These are phyloP conservation scores for Acomys russatus DNA, from an alignment of 2,797 vertebrate genomes.

Conservation along the genomic window DNA sequence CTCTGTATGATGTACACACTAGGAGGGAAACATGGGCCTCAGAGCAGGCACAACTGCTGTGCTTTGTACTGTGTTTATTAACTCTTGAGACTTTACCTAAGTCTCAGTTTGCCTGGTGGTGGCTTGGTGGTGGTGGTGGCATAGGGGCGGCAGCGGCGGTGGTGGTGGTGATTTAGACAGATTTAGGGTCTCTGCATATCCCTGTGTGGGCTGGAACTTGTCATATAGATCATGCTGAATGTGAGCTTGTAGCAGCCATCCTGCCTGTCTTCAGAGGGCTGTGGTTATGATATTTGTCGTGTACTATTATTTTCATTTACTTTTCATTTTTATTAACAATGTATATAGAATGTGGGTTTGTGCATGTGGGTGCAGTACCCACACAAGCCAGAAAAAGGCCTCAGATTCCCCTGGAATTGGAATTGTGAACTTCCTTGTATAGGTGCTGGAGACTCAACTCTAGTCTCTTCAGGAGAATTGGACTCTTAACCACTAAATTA, in stretches of 20 bases:
- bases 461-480: background rate
- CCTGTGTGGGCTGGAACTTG: background rate
- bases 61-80: background rate
- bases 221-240: background rate
- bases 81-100: background rate
- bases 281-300: background rate
- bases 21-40: background rate
- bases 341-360: background rate
- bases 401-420: background rate
- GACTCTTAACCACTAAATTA: background rate
- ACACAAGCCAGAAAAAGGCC: background rate
- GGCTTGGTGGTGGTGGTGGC: background rate
- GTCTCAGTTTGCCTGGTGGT: slow-evolving; percentile 22
- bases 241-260: background rate
- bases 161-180: background rate
- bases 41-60: background rate
- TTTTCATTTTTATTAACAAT: background rate
- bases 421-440: background rate
- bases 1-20: background rate
- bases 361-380: background rate
- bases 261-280: background rate
- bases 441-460: background rate
- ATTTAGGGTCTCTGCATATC: background rate
- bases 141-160: background rate
- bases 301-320: background rate